Evolutionary conservation across 2,888 invertebrate genomes (phyloP).

Genomic region (Catocala fraxini): DNA sequence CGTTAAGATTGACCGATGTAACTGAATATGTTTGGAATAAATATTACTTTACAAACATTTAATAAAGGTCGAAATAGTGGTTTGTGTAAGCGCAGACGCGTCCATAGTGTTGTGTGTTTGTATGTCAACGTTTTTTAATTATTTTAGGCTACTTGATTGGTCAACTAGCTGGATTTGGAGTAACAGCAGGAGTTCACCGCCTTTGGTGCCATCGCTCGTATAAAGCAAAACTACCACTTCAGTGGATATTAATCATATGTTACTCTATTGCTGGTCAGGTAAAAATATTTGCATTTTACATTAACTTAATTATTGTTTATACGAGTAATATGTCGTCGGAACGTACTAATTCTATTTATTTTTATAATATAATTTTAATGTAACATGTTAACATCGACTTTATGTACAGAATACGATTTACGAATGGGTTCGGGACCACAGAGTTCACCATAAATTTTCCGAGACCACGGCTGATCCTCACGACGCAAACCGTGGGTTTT

Average conservation of each 20-base stretch:
- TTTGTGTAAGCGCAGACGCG: no score
- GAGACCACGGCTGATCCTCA: constrained; percentile 95
- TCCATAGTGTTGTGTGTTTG: no score
- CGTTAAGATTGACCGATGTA: no score
- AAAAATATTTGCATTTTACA: neutral
- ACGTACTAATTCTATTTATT: no score
- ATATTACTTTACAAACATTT: no score
- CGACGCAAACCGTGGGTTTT: constrained; percentile 94
- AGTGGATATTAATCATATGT: constrained; percentile 87
- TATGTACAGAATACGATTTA: constrained; percentile 88
- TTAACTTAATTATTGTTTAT: no score
- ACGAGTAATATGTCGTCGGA: no score
- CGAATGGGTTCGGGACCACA: constrained; percentile 93
- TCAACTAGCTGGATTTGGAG: constrained; percentile 89
- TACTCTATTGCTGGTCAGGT: constrained; percentile 90
- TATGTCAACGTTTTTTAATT: neutral
- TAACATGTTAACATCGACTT: neutral
- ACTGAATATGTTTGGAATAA: no score
- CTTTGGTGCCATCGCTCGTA: constrained; percentile 90
- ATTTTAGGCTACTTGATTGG: constrained; percentile 84
- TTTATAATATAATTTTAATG: no score
- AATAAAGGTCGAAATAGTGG: no score
- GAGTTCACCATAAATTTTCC: constrained; percentile 91
- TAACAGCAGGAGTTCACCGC: constrained; percentile 91
- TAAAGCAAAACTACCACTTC: constrained; percentile 89